phyloP scores from a whole-genome alignment of 2,888 invertebrate genomes.

The Lasius platythorax region DNA sequence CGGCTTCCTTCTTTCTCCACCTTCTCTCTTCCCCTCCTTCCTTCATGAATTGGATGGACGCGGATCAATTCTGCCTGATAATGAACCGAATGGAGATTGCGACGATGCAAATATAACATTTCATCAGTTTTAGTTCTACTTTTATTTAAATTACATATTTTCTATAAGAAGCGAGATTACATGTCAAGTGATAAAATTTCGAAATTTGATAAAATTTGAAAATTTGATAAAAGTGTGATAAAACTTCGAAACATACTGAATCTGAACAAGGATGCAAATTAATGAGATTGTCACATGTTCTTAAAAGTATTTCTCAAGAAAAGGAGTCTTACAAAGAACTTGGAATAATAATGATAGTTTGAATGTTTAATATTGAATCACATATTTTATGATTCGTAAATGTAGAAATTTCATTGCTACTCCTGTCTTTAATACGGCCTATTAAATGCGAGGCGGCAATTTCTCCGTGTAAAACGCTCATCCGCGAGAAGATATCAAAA shows the following conservation, averaged over 20 bases:
- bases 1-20: slow-evolving; percentile 15
- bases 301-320: not conserved
- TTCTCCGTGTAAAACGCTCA: not conserved
- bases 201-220: not conserved
- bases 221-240: not conserved
- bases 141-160: not conserved
- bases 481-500: not conserved
- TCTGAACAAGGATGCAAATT: not conserved
- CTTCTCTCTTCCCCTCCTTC: not conserved
- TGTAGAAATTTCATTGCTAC: not conserved
- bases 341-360: not conserved
- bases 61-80: slow-evolving; percentile 3
- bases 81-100: not conserved
- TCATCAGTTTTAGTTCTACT: not conserved
- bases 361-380: not conserved
- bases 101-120: not conserved
- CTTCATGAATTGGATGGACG: not conserved
- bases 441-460: slow-evolving; percentile 3
- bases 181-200: not conserved
- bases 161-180: not conserved
- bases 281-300: not conserved
- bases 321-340: not conserved
- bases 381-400: not conserved
- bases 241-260: not conserved
- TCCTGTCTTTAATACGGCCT: not conserved